Base-by-base conservation (phyloP, 2,797 vertebrate species). In the Spinibarbus caldwelli region DNA sequence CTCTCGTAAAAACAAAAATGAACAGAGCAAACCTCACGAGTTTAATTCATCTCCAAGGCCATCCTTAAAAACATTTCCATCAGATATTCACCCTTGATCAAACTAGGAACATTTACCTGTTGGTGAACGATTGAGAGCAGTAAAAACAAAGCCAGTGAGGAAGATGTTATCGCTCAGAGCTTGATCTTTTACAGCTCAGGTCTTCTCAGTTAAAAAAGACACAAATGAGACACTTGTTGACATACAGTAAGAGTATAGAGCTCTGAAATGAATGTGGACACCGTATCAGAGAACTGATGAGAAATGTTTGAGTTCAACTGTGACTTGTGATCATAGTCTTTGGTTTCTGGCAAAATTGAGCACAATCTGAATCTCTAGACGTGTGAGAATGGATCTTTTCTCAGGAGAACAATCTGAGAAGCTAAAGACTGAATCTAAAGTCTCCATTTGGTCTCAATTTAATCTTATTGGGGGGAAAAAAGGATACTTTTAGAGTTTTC, bases 1-100 rank as follows among this genome's bases (percentile, higher is more conserved):
- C 90, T 95, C 95, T 95, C 93, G 94, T 95, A 95, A 95, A 96
- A 86, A 43, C 68, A 81, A 62, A 78, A 86, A 80, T 11, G 47
- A 73, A 67, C 36, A 66, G 26, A 78, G 36, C 64, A 26, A 87
- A 72, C 76, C 41, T 62, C 2, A 14, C 70, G 4, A 83, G 47
- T 76, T 70, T 82, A 17, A 68, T 83, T 64, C 54, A 72, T 73
- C 43, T 47, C 9, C 52, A 52, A 77, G 29, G 62, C 64, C 31
- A 34, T 41, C 19, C 34, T 67, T 82, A 68, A 80, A 67, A 43
- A 45, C 34, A 21, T 78, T 52, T 43, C 43, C 29, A 54, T 15
- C 2, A 26, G 26, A 79, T 36, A 66, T 73, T 29, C 59, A 47
- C 10, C 34, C 59, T 72, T 67, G 43, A 41, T 64, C 45, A 83